Conservation (phyloP, 2,113 vertebrate species). For the Verasper variegatus region DNA sequence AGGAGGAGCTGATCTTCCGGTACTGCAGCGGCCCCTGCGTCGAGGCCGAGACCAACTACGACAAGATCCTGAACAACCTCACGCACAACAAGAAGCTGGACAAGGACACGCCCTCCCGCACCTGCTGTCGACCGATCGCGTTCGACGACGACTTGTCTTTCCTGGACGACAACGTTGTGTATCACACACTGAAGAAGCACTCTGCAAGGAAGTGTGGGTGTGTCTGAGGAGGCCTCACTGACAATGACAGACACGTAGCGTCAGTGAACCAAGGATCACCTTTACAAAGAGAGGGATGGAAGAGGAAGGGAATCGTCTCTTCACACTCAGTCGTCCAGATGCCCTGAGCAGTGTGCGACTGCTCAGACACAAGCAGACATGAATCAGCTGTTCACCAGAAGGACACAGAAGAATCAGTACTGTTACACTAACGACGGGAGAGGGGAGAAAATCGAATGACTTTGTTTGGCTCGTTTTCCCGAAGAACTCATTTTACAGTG, state of each 20-base stretch:
- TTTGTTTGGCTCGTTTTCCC: conserved; percentile 3
- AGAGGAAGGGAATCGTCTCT: conserved; percentile 14
- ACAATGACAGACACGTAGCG: conserved; percentile 39
- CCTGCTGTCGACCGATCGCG: conserved; percentile 93
- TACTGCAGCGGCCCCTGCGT: conserved; percentile 97
- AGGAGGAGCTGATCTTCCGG: conserved; percentile 96
- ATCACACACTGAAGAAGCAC: conserved; percentile 97
- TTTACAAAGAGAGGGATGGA: conserved; percentile 22
- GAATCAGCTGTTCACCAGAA: no score
- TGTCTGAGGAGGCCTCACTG: conserved; percentile 83
- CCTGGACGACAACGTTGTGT: conserved; percentile 94
- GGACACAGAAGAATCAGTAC: conserved; percentile 27
- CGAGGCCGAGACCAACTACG: conserved; percentile 93
- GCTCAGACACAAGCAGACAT: conserved; percentile 24
- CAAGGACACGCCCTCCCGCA: conserved; percentile 89
- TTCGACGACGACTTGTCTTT: conserved; percentile 97
- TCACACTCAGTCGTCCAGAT: conserved; percentile 2
- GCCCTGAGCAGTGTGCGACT: not conserved
- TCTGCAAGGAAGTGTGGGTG: conserved; percentile 96
- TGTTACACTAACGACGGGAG: conserved; percentile 51
- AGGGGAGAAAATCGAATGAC: conserved; percentile 26
- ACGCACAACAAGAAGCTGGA: conserved; percentile 94
- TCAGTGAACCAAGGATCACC: conserved; percentile 30
- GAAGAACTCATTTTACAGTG: conserved; percentile 44
- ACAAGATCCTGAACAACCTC: conserved; percentile 97